Percentiles rank a stretch among this genome's conserved stretches.
Conservation (phyloP, 2,888 invertebrate genomes). For the Brachyopa scutellaris region DNA sequence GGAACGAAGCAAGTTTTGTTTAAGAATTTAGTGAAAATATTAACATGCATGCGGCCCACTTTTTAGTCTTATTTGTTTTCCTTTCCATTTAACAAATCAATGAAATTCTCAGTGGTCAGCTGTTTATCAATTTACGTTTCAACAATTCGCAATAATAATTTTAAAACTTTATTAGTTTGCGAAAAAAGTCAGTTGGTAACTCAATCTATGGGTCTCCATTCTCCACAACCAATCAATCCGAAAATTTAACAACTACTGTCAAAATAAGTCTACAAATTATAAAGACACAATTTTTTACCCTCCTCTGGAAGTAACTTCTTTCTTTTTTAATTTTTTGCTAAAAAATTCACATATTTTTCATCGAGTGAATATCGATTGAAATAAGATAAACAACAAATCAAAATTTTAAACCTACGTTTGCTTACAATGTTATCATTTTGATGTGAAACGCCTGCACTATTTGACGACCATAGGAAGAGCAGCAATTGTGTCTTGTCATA, state of each 20-base stretch:
- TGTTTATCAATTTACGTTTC: too few relatives aligned
- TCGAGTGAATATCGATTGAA: conserved; percentile 3
- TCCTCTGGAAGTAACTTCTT: conserved; percentile 59
- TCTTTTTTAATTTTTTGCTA: conserved; percentile 47
- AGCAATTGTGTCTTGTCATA: conserved; percentile 65
- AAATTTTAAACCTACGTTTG: not conserved
- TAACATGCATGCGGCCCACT: too few relatives aligned
- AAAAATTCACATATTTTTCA: conserved; percentile 25
- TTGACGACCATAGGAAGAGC: conserved; percentile 47
- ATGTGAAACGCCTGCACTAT: conserved; percentile 36
- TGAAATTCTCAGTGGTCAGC: too few relatives aligned
- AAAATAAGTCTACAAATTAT: conserved; percentile 33
- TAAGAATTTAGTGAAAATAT: too few relatives aligned
- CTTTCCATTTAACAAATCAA: too few relatives aligned
- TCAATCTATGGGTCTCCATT: too few relatives aligned
- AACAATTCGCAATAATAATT: too few relatives aligned
- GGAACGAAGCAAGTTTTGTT: too few relatives aligned
- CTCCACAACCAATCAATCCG: conserved; percentile 12
- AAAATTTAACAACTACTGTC: conserved; percentile 11
- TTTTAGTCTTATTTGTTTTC: too few relatives aligned
- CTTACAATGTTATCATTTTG: conserved; percentile 38
- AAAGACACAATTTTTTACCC: conserved; percentile 59
- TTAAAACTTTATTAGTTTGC: too few relatives aligned
- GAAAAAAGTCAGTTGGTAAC: not conserved
- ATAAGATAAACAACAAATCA: not conserved